Conservation (phyloP, 2,113 vertebrate species). For the Oreocharis arfaki region DNA sequence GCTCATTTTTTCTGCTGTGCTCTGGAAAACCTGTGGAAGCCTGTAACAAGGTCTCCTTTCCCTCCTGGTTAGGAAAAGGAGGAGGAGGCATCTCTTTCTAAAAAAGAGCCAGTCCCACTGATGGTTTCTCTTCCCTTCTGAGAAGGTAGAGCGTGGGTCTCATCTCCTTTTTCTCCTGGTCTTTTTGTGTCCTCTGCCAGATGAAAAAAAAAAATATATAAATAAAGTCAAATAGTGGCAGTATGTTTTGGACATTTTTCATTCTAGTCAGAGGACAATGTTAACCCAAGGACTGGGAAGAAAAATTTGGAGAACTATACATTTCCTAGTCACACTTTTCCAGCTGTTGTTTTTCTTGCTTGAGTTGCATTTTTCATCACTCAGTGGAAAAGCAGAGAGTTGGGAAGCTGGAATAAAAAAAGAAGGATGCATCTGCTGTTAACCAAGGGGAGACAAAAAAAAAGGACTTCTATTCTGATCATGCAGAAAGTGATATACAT, state of each 20-base stretch:
- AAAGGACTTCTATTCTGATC: neutral
- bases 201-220: neutral
- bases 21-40: neutral
- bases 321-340: neutral
- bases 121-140: neutral
- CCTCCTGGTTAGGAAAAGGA: neutral
- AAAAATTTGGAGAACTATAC: neutral
- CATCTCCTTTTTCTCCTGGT: neutral
- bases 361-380: neutral
- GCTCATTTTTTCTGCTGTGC: neutral
- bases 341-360: neutral
- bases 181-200: neutral
- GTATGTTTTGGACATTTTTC: neutral
- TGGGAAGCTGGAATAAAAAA: neutral
- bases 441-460: neutral
- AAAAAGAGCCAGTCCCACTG: neutral
- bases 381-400: neutral
- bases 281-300: neutral
- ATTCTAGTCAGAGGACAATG: neutral
- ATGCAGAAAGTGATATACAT: neutral
- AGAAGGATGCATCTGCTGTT: neutral
- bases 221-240: neutral
- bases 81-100: neutral
- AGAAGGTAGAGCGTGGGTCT: fast-evolving
- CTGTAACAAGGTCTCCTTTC: neutral